Base-by-base conservation (phyloP, 2,888 invertebrate species). In the Liposcelis brunnea region DNA sequence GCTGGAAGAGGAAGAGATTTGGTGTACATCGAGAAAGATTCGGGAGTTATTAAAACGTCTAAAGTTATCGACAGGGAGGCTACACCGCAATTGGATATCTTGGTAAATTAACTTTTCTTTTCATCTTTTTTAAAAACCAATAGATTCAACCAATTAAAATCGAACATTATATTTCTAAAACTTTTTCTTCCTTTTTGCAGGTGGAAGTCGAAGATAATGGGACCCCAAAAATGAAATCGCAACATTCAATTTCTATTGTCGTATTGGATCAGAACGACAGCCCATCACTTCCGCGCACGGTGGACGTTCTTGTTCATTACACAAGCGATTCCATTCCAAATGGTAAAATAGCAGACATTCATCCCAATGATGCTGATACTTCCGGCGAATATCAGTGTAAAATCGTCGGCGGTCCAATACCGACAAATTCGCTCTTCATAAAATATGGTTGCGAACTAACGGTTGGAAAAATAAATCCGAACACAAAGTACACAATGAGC, bases 231-330 rank as follows among this genome's bases (percentile, higher is more conserved):
- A 81, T 85, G 78, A 77, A 75, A 54, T 83, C 87, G 1, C 81
- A 82, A 52, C 82, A 85, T 58, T 71, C 74, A 7, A 70, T 93
- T 44, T 71, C 70, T 18, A 74, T 91, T 12, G 72, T 77, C 49
- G 75, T 94, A 2, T 62, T 80, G 12, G 93, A 94, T 62, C 79
- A 84, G 60, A 94, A 94, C 61, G 93, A 94, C 56, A 86, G 83
- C 58, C 87, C 91, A 12, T 91, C 89, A 0, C 75, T 76, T 2
- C 72, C 89, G 15, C 72, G 93, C 55, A 80, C 81, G 8, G 83
- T 84, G 1, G 83, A 84, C 55, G 74, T 89, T 15, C 65, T 83
- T 43, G 77, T 89, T 2, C 77, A 82, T 56, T 71, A 81, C 1
- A 80, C 83, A 55, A 81, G 86, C 55, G 78, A 77, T 45, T 70